A percentile compares a stretch with the other conserved stretches of the same genome.
Conservation (phyloP, 2,888 invertebrate species). For the Leptopilina syphax region DNA sequence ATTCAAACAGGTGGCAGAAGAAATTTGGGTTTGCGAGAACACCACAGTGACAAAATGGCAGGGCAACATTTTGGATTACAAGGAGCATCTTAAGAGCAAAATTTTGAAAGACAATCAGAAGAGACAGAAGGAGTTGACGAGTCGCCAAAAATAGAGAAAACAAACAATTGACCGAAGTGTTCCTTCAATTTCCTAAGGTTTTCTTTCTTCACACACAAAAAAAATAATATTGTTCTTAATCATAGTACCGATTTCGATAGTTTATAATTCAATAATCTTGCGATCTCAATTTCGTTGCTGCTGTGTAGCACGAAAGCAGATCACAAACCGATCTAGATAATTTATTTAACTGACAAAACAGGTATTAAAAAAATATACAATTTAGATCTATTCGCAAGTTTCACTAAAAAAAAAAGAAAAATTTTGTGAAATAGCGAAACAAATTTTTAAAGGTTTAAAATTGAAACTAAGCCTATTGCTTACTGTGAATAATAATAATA, state of each 20-base stretch:
- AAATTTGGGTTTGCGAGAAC: slow-evolving; percentile 99
- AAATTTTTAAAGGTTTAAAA: slow-evolving; percentile 1
- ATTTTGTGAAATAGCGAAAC: not conserved
- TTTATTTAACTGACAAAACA: slow-evolving; percentile 70
- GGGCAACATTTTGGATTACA: slow-evolving; percentile 96
- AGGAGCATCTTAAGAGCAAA: slow-evolving; percentile 93
- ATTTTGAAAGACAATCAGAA: slow-evolving; percentile 84
- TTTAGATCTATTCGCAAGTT: slow-evolving; percentile 30
- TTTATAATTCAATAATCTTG: slow-evolving; percentile 49
- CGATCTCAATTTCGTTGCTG: slow-evolving; percentile 62
- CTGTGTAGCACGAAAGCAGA: slow-evolving; percentile 69
- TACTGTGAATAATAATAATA: slow-evolving; percentile 48
- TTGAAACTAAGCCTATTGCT: slow-evolving; percentile 25
- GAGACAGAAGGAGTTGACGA: slow-evolving; percentile 69
- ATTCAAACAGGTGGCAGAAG: slow-evolving; percentile 91
- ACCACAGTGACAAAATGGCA: slow-evolving; percentile 97
- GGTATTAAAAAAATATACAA: slow-evolving; percentile 41
- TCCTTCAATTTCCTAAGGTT: slow-evolving; percentile 50
- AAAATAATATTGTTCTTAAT: slow-evolving; percentile 54
- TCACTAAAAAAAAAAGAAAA: not conserved
- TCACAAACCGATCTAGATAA: slow-evolving; percentile 69
- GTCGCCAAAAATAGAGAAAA: slow-evolving; percentile 66
- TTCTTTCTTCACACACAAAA: slow-evolving; percentile 54
- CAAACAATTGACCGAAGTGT: slow-evolving; percentile 45
- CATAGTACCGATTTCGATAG: slow-evolving; percentile 60